These are phyloP conservation scores for Lanius collurio DNA, from an alignment of 2,113 vertebrate genomes.

Conservation along the genomic window DNA sequence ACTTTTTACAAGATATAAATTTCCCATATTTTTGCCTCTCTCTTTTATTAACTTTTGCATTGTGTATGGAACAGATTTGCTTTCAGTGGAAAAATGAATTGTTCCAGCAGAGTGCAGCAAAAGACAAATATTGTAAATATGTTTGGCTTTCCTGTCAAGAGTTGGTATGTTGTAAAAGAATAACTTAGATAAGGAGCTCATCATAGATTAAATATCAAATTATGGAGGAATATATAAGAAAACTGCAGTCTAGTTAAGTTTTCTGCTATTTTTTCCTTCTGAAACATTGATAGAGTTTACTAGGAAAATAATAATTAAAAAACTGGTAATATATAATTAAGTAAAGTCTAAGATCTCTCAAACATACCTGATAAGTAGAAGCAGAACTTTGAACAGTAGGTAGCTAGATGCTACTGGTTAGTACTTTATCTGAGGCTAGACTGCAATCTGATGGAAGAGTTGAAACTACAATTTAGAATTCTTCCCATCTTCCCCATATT, in stretches of 20 bases:
- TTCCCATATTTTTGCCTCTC: background rate
- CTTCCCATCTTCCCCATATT: background rate
- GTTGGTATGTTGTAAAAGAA: background rate
- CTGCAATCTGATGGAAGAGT: background rate
- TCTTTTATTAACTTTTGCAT: background rate
- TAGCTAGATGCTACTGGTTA: background rate
- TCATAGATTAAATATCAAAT: background rate
- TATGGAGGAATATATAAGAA: background rate
- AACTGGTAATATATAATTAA: background rate
- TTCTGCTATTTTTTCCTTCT: background rate
- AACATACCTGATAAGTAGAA: background rate
- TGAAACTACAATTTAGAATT: background rate
- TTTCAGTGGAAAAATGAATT: slow-evolving; percentile 2
- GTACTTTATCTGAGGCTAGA: background rate
- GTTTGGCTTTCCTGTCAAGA: background rate
- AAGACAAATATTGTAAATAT: slow-evolving; percentile 64
- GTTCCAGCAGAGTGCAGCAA: slow-evolving; percentile 80
- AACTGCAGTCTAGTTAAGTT: background rate
- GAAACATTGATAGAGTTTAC: background rate
- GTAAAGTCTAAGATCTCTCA: background rate
- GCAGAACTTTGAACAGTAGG: background rate
- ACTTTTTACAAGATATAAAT: background rate
- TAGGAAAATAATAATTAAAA: background rate
- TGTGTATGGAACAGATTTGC: background rate
- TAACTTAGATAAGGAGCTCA: background rate